Evolutionary conservation across 2,113 vertebrate species (phyloP).

Genomic region (Lota lota): DNA sequence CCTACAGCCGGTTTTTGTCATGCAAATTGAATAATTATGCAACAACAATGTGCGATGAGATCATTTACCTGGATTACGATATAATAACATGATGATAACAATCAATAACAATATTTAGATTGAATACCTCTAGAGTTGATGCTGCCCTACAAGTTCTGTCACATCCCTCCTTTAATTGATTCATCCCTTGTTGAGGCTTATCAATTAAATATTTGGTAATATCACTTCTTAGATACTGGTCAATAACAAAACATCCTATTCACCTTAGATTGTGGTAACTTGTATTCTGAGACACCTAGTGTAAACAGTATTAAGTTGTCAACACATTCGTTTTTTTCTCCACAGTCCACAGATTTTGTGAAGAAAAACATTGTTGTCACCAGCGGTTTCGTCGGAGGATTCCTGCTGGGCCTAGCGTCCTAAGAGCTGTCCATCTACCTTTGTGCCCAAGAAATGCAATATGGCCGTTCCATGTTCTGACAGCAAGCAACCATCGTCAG

Average conservation of each 20-base stretch:
- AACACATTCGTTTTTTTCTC: constrained; percentile 34
- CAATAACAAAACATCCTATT: not conserved
- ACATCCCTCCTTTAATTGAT: no score
- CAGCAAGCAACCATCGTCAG: constrained; percentile 12
- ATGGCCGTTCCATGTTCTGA: constrained; percentile 29
- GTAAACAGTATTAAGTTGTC: not conserved
- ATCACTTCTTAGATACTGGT: no score
- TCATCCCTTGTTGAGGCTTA: no score
- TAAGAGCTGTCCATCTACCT: constrained; percentile 56
- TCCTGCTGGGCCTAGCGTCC: constrained; percentile 92
- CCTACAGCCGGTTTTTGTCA: no score
- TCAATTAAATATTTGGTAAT: no score
- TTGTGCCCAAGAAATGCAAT: constrained; percentile 18
- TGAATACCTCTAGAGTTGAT: no score
- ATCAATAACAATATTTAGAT: no score
- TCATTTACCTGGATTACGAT: no score
- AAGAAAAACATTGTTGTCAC: constrained; percentile 96
- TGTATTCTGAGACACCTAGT: not conserved
- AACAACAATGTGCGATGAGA: no score
- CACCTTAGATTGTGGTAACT: not conserved
- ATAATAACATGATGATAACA: no score
- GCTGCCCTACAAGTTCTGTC: no score
- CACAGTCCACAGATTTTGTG: constrained; percentile 92
- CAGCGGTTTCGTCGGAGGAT: constrained; percentile 93
- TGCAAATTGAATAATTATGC: no score